These are phyloP conservation scores for Limenitis camilla DNA, from an alignment of 2,888 invertebrate genomes.

Conservation along the genomic window DNA sequence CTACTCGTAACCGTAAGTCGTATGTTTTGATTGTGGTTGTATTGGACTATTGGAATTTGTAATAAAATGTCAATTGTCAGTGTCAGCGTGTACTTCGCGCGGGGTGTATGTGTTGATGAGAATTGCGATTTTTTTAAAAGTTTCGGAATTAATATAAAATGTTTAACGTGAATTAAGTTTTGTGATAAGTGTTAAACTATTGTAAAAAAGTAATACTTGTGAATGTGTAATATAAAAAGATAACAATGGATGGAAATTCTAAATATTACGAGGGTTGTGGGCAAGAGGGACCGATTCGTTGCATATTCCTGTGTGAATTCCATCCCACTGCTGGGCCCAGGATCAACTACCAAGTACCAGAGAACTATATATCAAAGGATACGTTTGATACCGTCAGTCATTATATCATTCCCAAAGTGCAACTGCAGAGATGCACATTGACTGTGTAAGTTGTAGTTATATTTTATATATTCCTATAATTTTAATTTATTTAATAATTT, in stretches of 20 bases:
- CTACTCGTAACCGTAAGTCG: too few relatives aligned
- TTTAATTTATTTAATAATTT: neutral
- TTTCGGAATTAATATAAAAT: too few relatives aligned
- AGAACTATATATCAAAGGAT: slow-evolving; percentile 85
- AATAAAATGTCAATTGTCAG: too few relatives aligned
- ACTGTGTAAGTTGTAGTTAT: slow-evolving; percentile 78
- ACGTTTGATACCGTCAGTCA: slow-evolving; percentile 87
- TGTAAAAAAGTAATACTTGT: neutral
- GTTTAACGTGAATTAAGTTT: too few relatives aligned
- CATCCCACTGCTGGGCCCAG: slow-evolving; percentile 84
- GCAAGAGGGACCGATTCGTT: slow-evolving; percentile 81
- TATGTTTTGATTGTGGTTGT: too few relatives aligned
- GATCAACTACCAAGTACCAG: slow-evolving; percentile 87
- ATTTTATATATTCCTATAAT: neutral
- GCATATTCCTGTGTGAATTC: slow-evolving; percentile 86
- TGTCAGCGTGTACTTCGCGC: too few relatives aligned
- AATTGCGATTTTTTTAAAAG: too few relatives aligned
- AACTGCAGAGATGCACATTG: slow-evolving; percentile 83
- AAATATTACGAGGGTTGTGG: slow-evolving; percentile 75
- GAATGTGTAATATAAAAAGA: slow-evolving; percentile 1
- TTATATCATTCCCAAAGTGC: slow-evolving; percentile 89
- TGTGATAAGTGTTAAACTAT: neutral
- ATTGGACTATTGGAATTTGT: too few relatives aligned
- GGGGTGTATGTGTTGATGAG: too few relatives aligned
- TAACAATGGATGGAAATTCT: slow-evolving; percentile 57